Conservation (phyloP, 2,113 vertebrate genomes). For the Albula goreensis region DNA sequence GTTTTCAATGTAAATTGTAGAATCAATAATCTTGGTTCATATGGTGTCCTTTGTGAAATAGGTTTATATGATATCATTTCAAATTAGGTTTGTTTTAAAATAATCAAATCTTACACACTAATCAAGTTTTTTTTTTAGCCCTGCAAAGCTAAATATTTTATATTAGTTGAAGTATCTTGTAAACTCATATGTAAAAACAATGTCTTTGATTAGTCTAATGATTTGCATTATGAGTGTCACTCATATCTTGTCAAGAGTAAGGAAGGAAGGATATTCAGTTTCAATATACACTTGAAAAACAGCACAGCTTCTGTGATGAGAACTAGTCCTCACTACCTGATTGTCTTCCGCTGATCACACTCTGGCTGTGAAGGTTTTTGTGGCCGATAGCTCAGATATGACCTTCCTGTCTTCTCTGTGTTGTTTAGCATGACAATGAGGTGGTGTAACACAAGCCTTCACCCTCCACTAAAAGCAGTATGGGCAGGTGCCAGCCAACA, state of each 20-base stretch:
- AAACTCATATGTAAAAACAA: no score
- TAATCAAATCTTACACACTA: no score
- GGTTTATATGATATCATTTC: no score
- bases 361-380: conserved; percentile 33
- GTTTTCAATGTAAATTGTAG: no score
- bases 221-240: background rate
- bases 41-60: no score
- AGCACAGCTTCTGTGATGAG: conserved; percentile 22
- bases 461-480: conserved; percentile 14
- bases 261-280: background rate
- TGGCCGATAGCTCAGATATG: background rate
- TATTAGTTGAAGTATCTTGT: no score
- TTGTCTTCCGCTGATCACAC: background rate
- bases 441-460: conserved; percentile 35
- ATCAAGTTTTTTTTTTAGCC: no score
- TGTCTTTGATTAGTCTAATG: no score
- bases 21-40: no score
- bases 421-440: background rate
- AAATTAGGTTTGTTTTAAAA: no score
- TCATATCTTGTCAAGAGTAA: background rate
- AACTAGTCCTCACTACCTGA: background rate
- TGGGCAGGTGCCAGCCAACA: conserved; percentile 32
- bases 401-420: background rate
- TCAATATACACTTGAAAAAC: conserved; percentile 39
- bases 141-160: no score